These are phyloP conservation scores for Isurus oxyrinchus DNA, from an alignment of 2,113 vertebrate species.

Conservation along the genomic window DNA sequence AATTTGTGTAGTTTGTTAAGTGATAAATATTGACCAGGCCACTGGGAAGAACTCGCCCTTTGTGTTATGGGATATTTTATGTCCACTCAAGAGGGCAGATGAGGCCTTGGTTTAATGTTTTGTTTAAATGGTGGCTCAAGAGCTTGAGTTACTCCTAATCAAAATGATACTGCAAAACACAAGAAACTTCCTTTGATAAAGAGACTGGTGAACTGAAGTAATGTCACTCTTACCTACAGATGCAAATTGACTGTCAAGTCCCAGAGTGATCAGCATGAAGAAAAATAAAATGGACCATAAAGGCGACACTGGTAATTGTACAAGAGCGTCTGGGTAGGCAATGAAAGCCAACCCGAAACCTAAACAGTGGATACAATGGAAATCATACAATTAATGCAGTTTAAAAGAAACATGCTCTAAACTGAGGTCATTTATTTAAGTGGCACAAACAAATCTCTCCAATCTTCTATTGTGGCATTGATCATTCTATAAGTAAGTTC, in stretches of 20 bases:
- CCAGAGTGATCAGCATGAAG: not conserved
- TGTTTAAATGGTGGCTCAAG: slow-evolving; percentile 13
- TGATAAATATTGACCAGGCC: not conserved
- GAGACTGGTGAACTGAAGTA: not conserved
- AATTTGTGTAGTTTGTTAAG: not conserved
- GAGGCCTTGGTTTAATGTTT: not conserved
- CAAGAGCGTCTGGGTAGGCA: not conserved
- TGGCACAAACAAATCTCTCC: not conserved
- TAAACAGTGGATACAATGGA: not conserved
- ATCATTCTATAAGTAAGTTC: not conserved
- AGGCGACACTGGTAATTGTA: not conserved
- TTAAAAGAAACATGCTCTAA: not conserved
- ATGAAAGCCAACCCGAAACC: not conserved
- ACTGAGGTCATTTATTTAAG: not conserved
- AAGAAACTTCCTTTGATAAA: not conserved
- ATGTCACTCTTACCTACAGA: slow-evolving; percentile 68
- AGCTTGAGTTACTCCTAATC: not conserved
- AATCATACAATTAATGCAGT: not conserved
- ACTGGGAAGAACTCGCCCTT: not conserved
- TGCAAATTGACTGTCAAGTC: slow-evolving; percentile 73
- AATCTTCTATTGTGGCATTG: not conserved
- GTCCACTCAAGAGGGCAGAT: not conserved
- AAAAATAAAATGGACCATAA: not conserved
- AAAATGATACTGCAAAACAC: not conserved
- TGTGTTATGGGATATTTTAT: not conserved